Evolutionary conservation across 2,797 vertebrate genomes (phyloP), one percentile per base, ranked within the genome.

Genomic region (Anolis apletophallus): DNA sequence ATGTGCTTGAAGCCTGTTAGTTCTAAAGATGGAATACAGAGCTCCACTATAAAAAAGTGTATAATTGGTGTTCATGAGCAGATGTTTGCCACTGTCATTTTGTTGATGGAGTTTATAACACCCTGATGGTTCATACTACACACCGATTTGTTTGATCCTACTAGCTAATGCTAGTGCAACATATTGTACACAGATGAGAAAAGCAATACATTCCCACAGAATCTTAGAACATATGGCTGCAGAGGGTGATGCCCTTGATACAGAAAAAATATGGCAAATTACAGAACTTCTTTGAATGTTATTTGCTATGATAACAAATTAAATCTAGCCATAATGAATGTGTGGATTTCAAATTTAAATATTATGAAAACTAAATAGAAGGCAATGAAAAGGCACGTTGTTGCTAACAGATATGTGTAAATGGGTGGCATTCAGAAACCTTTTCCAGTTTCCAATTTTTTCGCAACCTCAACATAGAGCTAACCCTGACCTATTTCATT

Each of bases 151-250:
- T 73, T 50, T 85, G 71, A 89, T 46, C 57, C n/a, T 78, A n/a
- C 72, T 89, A 77, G 75, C 69, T 84, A n/a, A 88, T 64, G 23
- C 83, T 87, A 88, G 36, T 1, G 6, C 59, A 76, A 19, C 0
- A 0, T n/a, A 34, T 83, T 83, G 55, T 75, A 23, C 87, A 78
- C n/a, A 68, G 68, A 67, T 67, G 71, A 68, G 71, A 83, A 75
- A 89, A 50, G 0, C 32, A 78, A 55, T 84, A 50, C 85, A 84
- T 86, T 88, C 59, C 85, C 87, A 88, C 26, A 29, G 34, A 77
- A 74, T 3, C 86, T 83, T 59, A 26, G 19, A 76, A 19, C 67
- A 5, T 55, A 69, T 1, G 68, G 13, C 90, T 61, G 29, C 52
- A 85, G 92, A 87, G 71, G 57, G 69, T 76, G 74, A 59, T 67